phyloP scores from a whole-genome alignment of 1,140 invertebrate genomes.

The Thaumetopoea pityocampa region DNA sequence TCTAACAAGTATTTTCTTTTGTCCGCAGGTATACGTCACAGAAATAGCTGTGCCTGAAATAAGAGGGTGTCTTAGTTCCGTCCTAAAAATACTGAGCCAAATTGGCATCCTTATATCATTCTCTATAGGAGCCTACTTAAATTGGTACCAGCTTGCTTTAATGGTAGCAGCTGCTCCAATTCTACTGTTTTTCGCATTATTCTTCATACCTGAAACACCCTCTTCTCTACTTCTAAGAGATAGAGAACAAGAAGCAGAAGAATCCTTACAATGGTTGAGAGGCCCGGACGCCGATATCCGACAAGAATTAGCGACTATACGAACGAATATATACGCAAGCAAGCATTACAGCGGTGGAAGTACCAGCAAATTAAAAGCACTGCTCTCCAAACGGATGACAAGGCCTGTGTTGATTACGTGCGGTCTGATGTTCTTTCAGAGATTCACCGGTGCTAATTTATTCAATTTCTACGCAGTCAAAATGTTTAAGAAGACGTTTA shows the following conservation, averaged over 20 bases:
- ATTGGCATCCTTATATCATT: conserved; percentile 89
- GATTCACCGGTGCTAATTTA: conserved; percentile 88
- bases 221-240: conserved; percentile 85
- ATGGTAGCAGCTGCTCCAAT: conserved; percentile 85
- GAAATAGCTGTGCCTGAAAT: conserved; percentile 92
- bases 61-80: conserved; percentile 88
- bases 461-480: conserved; percentile 90
- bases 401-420: conserved; percentile 87
- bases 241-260: conserved; percentile 86
- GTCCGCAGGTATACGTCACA: conserved; percentile 88
- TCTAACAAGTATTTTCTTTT: conserved; percentile 26
- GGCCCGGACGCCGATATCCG: conserved; percentile 84
- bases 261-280: conserved; percentile 85
- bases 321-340: conserved; percentile 80
- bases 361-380: conserved; percentile 60
- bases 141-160: conserved; percentile 88
- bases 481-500: conserved; percentile 86
- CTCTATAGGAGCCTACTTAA: conserved; percentile 85
- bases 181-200: conserved; percentile 80
- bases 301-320: conserved; percentile 81
- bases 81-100: conserved; percentile 90
- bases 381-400: conserved; percentile 76
- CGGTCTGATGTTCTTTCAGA: conserved; percentile 90
- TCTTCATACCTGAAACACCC: conserved; percentile 89
- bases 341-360: conserved; percentile 54